Percentiles rank a stretch among this genome's conserved stretches.
Conservation (phyloP, 1,140 invertebrate species). For the Wiebesia pumilae region DNA sequence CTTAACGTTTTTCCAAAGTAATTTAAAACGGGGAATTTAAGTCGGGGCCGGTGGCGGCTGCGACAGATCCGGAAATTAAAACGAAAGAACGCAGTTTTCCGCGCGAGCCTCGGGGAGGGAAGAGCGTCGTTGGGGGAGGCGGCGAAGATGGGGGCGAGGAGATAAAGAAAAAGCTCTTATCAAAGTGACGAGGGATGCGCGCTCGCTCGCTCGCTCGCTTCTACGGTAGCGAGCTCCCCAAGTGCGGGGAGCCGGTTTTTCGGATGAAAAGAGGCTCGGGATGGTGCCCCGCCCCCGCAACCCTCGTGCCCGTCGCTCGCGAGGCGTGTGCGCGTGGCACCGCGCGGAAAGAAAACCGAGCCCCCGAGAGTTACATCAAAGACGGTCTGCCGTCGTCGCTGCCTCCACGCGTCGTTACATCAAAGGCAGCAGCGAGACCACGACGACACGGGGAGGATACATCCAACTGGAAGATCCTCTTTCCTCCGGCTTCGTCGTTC, state of each 20-base stretch:
- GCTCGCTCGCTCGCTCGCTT: background rate
- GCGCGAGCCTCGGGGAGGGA: no score
- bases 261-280: conserved; percentile 36
- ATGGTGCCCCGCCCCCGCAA: background rate
- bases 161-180: conserved; percentile 20
- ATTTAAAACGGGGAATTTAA: background rate
- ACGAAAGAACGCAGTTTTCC: background rate
- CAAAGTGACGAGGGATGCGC: conserved; percentile 6
- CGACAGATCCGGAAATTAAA: background rate
- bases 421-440: conserved; percentile 26
- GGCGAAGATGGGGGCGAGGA: background rate
- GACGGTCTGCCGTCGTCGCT: background rate
- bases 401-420: conserved; percentile 40
- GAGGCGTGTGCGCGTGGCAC: background rate
- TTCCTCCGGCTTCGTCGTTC: background rate
- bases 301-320: background rate
- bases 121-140: background rate
- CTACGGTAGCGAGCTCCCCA: background rate
- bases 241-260: background rate
- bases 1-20: background rate
- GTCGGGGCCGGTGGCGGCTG: no score
- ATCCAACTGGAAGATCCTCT: conserved; percentile 30
- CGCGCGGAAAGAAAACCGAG: background rate
- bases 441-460: conserved; percentile 2
- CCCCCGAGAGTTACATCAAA: conserved; percentile 40